Conservation (phyloP, 2,888 invertebrate genomes). For the Biston stratarius region DNA sequence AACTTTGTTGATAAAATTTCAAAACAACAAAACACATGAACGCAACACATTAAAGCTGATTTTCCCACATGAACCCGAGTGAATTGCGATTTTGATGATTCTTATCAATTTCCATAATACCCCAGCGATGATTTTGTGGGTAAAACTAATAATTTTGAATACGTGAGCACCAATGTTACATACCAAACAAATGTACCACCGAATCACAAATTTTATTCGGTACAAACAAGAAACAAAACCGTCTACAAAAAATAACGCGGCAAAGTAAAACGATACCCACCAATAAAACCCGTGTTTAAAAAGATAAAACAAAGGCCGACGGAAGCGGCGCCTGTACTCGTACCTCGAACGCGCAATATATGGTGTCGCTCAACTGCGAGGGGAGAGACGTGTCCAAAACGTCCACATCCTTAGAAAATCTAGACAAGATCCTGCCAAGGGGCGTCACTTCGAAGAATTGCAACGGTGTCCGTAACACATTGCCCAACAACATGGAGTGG, state of each 20-base stretch:
- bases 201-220: neutral
- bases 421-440: conserved; percentile 90
- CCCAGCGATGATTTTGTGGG: neutral
- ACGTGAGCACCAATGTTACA: conserved; percentile 2
- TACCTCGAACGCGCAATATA: conserved; percentile 92
- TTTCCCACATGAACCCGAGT: neutral
- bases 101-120: neutral
- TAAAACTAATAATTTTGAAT: conserved; percentile 8
- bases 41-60: conserved; percentile 11
- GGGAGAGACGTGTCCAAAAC: conserved; percentile 90
- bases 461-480: conserved; percentile 89
- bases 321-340: conserved; percentile 67
- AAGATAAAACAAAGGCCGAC: conserved; percentile 8
- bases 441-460: conserved; percentile 93
- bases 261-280: conserved; percentile 35
- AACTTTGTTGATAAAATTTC: neutral
- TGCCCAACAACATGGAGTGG: conserved; percentile 87
- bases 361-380: conserved; percentile 88
- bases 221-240: conserved; percentile 24
- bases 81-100: conserved; percentile 10
- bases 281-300: conserved; percentile 41
- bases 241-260: conserved; percentile 32
- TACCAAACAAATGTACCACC: conserved; percentile 1
- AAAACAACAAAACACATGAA: conserved; percentile 19
- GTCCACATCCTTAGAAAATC: conserved; percentile 92